Evolutionary conservation across 2,888 invertebrate species (phyloP).

Genomic region (Cephus runcator): DNA sequence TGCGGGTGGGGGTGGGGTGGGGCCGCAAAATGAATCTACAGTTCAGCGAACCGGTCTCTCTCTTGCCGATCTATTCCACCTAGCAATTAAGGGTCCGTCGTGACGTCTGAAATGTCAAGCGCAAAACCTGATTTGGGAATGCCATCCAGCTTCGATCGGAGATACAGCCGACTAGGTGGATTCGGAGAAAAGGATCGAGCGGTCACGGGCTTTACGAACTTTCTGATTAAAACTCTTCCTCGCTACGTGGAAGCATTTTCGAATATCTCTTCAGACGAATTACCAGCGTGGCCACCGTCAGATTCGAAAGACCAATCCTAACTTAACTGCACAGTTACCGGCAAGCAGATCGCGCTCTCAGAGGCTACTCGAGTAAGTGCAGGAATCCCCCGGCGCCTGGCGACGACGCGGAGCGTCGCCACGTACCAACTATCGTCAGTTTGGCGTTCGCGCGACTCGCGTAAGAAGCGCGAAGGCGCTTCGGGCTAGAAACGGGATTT

Average conservation of each 20-base stretch:
- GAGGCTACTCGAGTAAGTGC: neutral
- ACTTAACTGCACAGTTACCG: neutral
- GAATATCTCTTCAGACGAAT: neutral
- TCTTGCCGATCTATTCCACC: neutral
- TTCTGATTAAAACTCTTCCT: neutral
- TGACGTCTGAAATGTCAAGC: slow-evolving; percentile 44
- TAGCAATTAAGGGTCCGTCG: slow-evolving; percentile 29
- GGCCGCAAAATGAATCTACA: neutral
- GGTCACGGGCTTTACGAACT: neutral
- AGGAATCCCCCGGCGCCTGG: neutral
- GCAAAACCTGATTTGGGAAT: slow-evolving; percentile 51
- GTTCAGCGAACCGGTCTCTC: neutral
- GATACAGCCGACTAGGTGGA: neutral
- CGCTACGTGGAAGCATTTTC: neutral
- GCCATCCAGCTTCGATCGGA: slow-evolving; percentile 29
- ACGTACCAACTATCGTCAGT: neutral
- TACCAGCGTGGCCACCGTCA: neutral
- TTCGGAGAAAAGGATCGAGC: neutral
- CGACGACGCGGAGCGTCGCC: neutral
- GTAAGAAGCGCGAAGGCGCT: neutral
- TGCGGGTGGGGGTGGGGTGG: neutral
- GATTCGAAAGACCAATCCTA: neutral
- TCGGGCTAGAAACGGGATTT: neutral
- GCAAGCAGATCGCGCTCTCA: neutral
- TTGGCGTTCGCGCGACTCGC: neutral